Evolutionary conservation across 1,140 invertebrate genomes (phyloP).

Genomic region (Pseudomyrmex dendroicus): DNA sequence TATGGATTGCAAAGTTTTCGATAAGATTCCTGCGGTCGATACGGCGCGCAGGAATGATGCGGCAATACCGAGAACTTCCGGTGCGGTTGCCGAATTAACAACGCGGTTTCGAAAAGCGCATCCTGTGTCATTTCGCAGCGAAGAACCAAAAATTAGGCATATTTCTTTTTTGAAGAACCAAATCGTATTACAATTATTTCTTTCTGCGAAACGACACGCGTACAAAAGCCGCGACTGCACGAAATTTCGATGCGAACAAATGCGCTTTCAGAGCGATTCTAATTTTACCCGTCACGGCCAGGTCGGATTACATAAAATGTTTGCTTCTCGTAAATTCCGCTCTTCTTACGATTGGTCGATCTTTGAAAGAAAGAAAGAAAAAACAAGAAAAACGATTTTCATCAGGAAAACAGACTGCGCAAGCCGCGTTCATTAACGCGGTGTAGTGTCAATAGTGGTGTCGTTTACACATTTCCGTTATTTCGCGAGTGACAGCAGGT

Average conservation of each 20-base stretch:
- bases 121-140: not conserved
- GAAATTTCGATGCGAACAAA: conserved; percentile 30
- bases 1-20: conserved; percentile 20
- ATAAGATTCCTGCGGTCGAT: not conserved
- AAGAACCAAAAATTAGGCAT: conserved; percentile 3
- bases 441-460: not conserved
- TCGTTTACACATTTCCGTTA: conserved; percentile 11
- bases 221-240: not conserved
- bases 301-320: conserved; percentile 69
- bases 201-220: not conserved
- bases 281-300: conserved; percentile 67
- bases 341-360: conserved; percentile 59
- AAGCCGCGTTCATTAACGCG: not conserved
- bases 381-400: conserved; percentile 15
- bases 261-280: conserved; percentile 42
- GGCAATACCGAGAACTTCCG: not conserved
- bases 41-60: not conserved
- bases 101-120: not conserved
- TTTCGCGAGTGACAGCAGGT: not conserved
- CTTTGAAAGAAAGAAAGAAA: conserved; percentile 15
- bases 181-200: not conserved
- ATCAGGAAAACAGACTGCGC: not conserved
- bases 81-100: not conserved
- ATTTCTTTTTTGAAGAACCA: not conserved
- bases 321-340: conserved; percentile 59